Conservation (phyloP, 2,888 invertebrate genomes). For the Isoperla grammatica region DNA sequence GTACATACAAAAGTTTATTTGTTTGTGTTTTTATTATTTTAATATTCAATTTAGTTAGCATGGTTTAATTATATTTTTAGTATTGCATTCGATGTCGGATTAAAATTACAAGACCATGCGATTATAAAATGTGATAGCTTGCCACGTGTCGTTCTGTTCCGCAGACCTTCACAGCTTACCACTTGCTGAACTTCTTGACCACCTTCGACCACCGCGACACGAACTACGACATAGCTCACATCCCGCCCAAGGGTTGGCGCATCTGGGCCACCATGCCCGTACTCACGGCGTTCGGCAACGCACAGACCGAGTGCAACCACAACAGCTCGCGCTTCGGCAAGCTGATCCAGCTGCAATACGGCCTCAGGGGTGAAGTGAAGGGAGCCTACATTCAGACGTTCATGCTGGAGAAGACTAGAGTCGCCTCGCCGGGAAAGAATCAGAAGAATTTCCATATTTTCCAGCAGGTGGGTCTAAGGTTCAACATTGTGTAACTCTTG, state of each 20-base stretch:
- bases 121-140: too few relatives aligned
- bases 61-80: too few relatives aligned
- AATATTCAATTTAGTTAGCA: too few relatives aligned
- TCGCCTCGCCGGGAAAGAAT: constrained; percentile 37
- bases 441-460: constrained; percentile 45
- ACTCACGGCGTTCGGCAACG: constrained; percentile 41
- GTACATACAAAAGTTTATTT: too few relatives aligned
- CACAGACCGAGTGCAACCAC: constrained; percentile 41
- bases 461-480: constrained; percentile 41
- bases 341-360: constrained; percentile 41
- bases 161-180: constrained; percentile 42
- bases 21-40: too few relatives aligned
- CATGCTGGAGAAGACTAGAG: constrained; percentile 44
- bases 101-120: too few relatives aligned
- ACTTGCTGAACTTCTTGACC: constrained; percentile 40
- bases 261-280: constrained; percentile 38
- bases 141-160: neutral
- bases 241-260: constrained; percentile 36
- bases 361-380: constrained; percentile 35
- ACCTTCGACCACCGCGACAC: constrained; percentile 10
- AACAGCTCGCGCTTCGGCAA: constrained; percentile 45
- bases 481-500: neutral
- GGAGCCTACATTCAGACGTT: constrained; percentile 43
- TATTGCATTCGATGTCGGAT: too few relatives aligned
- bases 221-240: constrained; percentile 15